phyloP scores from a whole-genome alignment of 2,113 vertebrate genomes.

The Mohoua ochrocephala region DNA sequence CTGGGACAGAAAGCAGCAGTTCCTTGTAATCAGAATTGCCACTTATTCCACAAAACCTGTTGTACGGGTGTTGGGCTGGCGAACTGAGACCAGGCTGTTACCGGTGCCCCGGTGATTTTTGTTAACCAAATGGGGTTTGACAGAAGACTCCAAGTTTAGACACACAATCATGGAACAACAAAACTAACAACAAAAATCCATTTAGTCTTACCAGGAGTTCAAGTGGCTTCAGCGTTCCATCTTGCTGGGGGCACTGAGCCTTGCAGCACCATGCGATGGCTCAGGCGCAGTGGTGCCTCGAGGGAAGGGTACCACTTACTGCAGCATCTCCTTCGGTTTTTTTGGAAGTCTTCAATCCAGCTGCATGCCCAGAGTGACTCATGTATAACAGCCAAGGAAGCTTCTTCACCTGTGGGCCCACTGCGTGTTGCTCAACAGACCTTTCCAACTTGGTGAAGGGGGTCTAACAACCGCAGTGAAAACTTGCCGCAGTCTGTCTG shows the following conservation, averaged over 20 bases:
- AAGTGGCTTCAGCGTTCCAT: background rate
- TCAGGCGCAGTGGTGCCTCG: background rate
- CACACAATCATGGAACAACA: background rate
- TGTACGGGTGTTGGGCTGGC: background rate
- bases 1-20: background rate
- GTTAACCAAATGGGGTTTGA: background rate
- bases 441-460: background rate
- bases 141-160: background rate
- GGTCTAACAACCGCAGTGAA: background rate
- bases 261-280: background rate
- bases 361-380: background rate
- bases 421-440: background rate
- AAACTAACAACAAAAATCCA: background rate
- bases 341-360: background rate
- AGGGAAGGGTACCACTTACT: background rate
- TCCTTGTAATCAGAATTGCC: background rate
- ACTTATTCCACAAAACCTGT: background rate
- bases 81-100: background rate
- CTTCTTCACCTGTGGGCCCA: background rate
- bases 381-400: background rate
- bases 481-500: background rate
- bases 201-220: background rate
- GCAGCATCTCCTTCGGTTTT: background rate
- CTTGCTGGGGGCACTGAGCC: background rate
- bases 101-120: background rate